Base-by-base conservation (phyloP, 2,113 vertebrate species). In the Myiopsitta monachus region DNA sequence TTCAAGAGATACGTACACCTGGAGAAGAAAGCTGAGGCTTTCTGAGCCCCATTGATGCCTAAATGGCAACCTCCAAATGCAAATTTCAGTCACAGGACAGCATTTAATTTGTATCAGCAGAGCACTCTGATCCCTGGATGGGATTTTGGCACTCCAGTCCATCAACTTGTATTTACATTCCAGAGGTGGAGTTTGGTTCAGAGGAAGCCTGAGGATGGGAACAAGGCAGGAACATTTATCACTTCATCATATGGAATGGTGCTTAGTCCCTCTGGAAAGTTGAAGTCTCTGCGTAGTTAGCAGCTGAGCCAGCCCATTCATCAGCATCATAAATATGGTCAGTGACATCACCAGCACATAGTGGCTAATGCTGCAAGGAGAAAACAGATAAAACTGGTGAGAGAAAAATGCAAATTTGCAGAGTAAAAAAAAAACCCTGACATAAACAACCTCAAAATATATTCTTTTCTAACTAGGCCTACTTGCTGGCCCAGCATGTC, bases 291-390 rank as follows among this genome's bases (percentile, higher is more conserved):
- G 97, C 31, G 99, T 98, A 11, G 99, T 99, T 81, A 99, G 97
- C 66, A 98, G 88, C 92, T 99, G 99, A 22, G 98, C 99, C 85
- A 99, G 91, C 91, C 99, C 97, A 73, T 98, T 99, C 91, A 99
- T 98, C 77, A 99, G 88, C 98, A 99, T 98, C 93, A 99, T 97
- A 87, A 99, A 99, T 95, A 99, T 99, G 76, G 99, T 99, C 98
- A 99, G 98, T 1, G 98, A 99, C 99, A 99, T 99, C 96, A 99
- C 99, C 23, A 99, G 99, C 78, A 99, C 99, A 19, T 99, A 99
- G 95, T 99, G 99, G 94, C 99, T 99, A 91, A 99, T 99, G 96
- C 99, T 99, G 97, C 33, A 97, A 97, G 69, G 89, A 68, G 59
- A 47, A 90, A 64, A 72, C 14, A 95, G 14, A 70, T 1, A 66